Evolutionary conservation across 1,140 invertebrate genomes (phyloP).

Genomic region (Danaus plexippus): DNA sequence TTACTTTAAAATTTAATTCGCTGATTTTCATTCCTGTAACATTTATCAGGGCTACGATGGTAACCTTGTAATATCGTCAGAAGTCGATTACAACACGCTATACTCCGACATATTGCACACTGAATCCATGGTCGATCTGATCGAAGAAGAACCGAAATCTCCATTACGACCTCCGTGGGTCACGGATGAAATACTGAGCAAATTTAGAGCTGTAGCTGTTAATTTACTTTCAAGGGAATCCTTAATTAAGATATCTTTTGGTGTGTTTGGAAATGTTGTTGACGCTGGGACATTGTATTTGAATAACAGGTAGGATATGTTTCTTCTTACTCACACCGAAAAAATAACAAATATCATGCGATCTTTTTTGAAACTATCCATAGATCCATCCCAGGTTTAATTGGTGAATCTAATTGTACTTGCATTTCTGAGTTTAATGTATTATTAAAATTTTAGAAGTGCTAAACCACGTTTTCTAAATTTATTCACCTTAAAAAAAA

Average conservation of each 20-base stretch:
- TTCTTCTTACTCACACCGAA: too few species aligned
- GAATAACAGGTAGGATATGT: conserved; percentile 46
- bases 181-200: conserved; percentile 38
- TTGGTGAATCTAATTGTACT: too few species aligned
- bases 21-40: background rate
- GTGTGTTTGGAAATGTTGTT: conserved; percentile 45
- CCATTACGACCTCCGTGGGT: conserved; percentile 48
- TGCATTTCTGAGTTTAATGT: too few species aligned
- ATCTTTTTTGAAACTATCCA: too few species aligned
- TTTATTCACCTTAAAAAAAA: too few species aligned
- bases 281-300: conserved; percentile 57
- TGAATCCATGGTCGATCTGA: conserved; percentile 31
- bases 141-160: conserved; percentile 34
- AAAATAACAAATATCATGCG: too few species aligned
- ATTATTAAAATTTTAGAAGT: too few species aligned
- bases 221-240: conserved; percentile 45
- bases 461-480: too few species aligned
- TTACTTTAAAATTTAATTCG: background rate
- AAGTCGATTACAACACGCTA: conserved; percentile 38
- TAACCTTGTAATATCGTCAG: conserved; percentile 37
- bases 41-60: conserved; percentile 44
- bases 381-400: too few species aligned
- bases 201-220: conserved; percentile 28
- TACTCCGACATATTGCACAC: conserved; percentile 32
- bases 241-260: conserved; percentile 53